These are phyloP conservation scores for Eueremaeus valkanovi DNA, from an alignment of 2,888 invertebrate species.

Conservation along the genomic window DNA sequence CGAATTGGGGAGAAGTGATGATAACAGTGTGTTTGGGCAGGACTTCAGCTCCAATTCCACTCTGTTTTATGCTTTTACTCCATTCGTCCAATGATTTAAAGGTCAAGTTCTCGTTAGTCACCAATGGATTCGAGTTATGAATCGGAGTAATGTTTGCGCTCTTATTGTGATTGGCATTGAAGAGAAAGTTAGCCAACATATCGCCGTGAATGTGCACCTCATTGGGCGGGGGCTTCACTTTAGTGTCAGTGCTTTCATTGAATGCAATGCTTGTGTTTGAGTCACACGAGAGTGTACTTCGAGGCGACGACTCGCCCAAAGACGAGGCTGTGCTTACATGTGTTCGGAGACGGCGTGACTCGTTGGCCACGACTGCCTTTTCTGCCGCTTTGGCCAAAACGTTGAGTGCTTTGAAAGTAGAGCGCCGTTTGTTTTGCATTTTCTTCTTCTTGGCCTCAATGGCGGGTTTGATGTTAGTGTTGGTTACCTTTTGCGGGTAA, in stretches of 20 bases:
- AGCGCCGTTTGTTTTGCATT: conserved; percentile 14
- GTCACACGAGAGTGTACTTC: neutral
- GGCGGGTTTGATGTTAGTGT: conserved; percentile 17
- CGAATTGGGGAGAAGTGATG: neutral
- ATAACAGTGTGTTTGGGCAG: conserved; percentile 36
- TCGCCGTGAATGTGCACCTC: conserved; percentile 32
- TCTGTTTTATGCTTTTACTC: conserved; percentile 34
- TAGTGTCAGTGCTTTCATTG: neutral
- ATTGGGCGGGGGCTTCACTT: too few relatives aligned
- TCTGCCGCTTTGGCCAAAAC: conserved; percentile 38
- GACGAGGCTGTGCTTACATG: neutral
- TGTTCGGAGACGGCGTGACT: neutral
- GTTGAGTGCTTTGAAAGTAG: conserved; percentile 33
- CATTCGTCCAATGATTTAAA: conserved; percentile 40
- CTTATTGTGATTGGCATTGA: neutral
- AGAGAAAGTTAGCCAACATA: conserved; percentile 25
- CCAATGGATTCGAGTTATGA: neutral
- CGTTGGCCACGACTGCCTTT: conserved; percentile 28
- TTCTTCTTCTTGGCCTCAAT: conserved; percentile 35
- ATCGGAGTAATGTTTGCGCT: neutral
- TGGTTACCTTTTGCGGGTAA: conserved; percentile 34
- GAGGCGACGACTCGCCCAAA: neutral
- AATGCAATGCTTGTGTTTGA: neutral
- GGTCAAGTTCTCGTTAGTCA: conserved; percentile 20
- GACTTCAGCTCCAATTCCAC: conserved; percentile 21